phyloP scores from a whole-genome alignment of 2,797 vertebrate genomes.

The Mormyrops boulengeri region DNA sequence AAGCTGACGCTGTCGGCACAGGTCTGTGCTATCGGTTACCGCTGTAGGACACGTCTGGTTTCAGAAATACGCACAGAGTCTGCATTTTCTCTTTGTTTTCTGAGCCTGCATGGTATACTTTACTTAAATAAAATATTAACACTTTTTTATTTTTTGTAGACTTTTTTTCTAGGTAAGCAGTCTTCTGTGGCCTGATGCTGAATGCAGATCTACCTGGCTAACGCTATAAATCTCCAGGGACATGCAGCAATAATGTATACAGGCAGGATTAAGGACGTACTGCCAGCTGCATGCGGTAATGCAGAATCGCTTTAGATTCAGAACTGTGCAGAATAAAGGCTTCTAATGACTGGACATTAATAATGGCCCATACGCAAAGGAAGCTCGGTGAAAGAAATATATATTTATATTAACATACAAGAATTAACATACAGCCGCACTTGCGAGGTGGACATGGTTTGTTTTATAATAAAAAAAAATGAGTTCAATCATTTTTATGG shows the following conservation, averaged over 20 bases:
- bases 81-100: not conserved
- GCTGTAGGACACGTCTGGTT: not conserved
- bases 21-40: not conserved
- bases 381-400: conserved; percentile 33
- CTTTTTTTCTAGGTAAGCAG: conserved; percentile 4
- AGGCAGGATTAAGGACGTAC: conserved; percentile 1
- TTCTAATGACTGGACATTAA: conserved; percentile 36
- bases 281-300: conserved; percentile 15
- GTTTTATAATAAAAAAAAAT: conserved; percentile 30
- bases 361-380: conserved; percentile 41
- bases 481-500: not conserved
- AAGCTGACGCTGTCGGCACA: not conserved
- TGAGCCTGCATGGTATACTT: not conserved
- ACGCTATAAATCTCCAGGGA: not conserved
- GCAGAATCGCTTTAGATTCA: not conserved
- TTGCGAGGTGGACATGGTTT: conserved; percentile 33
- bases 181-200: not conserved
- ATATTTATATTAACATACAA: not conserved
- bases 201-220: conserved; percentile 10
- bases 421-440: conserved; percentile 40
- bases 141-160: not conserved
- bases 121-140: conserved; percentile 3
- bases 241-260: not conserved
- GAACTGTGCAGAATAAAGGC: not conserved
- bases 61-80: conserved; percentile 2